These are phyloP conservation scores for Melolontha melolontha DNA, from an alignment of 2,888 invertebrate genomes.

Conservation along the genomic window DNA sequence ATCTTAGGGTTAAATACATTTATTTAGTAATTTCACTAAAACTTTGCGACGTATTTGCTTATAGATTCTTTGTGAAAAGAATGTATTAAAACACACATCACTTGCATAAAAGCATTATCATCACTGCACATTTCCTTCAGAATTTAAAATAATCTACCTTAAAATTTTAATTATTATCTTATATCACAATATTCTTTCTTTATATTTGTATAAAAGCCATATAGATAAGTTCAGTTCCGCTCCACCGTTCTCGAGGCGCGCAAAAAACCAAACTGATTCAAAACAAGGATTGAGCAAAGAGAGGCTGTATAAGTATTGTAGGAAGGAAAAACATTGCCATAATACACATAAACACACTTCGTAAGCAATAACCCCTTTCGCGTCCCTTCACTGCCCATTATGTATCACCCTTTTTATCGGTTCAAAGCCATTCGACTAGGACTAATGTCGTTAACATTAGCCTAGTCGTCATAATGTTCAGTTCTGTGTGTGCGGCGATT, in stretches of 20 bases:
- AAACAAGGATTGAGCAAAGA: not conserved
- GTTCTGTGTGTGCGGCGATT: no score
- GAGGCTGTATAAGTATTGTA: slow-evolving; percentile 1
- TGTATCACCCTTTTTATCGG: slow-evolving; percentile 55
- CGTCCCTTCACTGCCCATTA: slow-evolving; percentile 50
- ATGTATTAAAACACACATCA: not conserved
- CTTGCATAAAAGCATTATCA: not conserved
- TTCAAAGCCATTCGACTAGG: slow-evolving; percentile 60
- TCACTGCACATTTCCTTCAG: not conserved
- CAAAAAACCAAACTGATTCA: slow-evolving; percentile 8
- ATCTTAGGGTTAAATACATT: no score
- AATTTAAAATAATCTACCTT: not conserved
- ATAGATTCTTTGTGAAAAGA: not conserved
- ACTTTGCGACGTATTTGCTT: no score
- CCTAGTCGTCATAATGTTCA: slow-evolving; percentile 49
- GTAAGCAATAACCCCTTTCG: slow-evolving; percentile 25
- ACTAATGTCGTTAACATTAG: slow-evolving; percentile 62
- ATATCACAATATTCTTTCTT: not conserved
- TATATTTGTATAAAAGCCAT: not conserved
- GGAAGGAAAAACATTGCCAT: not conserved
- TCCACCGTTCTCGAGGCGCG: not conserved
- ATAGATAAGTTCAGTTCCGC: not conserved
- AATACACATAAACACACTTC: not conserved
- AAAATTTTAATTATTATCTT: no score
- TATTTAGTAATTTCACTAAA: no score